phyloP scores from a whole-genome alignment of 2,797 vertebrate genomes.

The Schizopygopsis pylzovi region DNA sequence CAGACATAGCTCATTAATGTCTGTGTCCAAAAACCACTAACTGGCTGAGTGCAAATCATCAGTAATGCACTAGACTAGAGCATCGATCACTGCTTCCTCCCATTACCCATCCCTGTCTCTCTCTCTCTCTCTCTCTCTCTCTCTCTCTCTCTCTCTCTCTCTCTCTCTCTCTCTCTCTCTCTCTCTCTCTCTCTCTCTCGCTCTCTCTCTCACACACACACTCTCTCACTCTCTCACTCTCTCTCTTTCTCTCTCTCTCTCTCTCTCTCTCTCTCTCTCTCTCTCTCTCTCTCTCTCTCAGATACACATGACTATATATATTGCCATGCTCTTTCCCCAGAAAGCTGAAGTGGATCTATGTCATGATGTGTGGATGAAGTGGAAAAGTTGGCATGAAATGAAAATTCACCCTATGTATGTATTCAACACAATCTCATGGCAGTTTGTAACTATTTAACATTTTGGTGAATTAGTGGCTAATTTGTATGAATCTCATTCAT shows the following conservation, averaged over 20 bases:
- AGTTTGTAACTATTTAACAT: neutral
- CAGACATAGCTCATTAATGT: constrained; percentile 58
- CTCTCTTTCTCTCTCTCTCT: constrained; percentile 10
- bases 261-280: neutral
- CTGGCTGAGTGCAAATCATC: constrained; percentile 54
- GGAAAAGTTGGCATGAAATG: neutral
- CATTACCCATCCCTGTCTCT: constrained; percentile 2
- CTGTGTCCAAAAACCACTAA: constrained; percentile 49
- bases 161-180: constrained; percentile 3
- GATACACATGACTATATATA: constrained; percentile 6
- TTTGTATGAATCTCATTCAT: neutral
- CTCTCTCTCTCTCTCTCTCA: constrained; percentile 3
- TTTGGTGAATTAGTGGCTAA: neutral
- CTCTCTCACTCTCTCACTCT: neutral
- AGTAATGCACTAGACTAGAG: constrained; percentile 55
- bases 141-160: neutral
- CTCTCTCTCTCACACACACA: neutral
- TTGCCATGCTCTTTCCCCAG: neutral
- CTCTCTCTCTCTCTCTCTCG: neutral
- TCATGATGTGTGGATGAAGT: neutral
- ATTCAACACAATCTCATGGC: neutral
- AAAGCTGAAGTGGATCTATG: neutral
- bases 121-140: neutral
- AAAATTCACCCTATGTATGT: neutral
- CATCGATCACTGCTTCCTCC: constrained; percentile 54